phyloP scores from a whole-genome alignment of 2,888 invertebrate genomes.

The Lasioglossum leucozonium region DNA sequence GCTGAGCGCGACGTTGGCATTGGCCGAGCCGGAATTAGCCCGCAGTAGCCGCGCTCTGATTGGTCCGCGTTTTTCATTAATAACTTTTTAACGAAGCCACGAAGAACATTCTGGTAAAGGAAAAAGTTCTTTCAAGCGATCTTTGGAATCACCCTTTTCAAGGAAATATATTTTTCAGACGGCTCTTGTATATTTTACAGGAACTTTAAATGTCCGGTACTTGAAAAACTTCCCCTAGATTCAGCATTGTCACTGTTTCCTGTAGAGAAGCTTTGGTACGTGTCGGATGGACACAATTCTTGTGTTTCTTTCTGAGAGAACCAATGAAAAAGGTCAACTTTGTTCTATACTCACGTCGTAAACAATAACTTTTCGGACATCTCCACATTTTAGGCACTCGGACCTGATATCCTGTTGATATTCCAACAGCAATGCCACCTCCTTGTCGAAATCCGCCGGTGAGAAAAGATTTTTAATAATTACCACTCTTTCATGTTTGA shows the following conservation, averaged over 20 bases:
- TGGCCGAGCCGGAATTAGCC: too few species aligned
- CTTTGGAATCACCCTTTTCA: too few species aligned
- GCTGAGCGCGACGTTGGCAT: too few species aligned
- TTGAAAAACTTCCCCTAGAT: not conserved
- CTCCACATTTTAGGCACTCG: conserved; percentile 96
- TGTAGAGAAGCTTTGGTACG: not conserved
- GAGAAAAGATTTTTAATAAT: conserved; percentile 97
- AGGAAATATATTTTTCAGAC: too few species aligned
- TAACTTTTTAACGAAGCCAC: too few species aligned
- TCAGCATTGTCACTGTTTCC: not conserved
- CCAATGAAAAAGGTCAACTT: not conserved
- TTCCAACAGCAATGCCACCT: conserved; percentile 95
- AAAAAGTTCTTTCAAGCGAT: too few species aligned
- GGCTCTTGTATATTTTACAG: not conserved
- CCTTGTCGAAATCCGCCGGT: conserved; percentile 94
- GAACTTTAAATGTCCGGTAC: not conserved
- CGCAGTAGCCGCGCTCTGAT: too few species aligned
- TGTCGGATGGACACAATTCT: not conserved
- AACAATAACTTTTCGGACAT: conserved; percentile 95
- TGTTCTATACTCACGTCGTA: conserved; percentile 91
- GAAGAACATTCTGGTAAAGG: too few species aligned
- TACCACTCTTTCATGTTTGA: conserved; percentile 95
- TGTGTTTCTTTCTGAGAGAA: not conserved
- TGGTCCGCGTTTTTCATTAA: too few species aligned
- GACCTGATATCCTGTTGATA: conserved; percentile 95